These are phyloP conservation scores for Coreoperca whiteheadi DNA, from an alignment of 2,113 vertebrate genomes.

Conservation along the genomic window DNA sequence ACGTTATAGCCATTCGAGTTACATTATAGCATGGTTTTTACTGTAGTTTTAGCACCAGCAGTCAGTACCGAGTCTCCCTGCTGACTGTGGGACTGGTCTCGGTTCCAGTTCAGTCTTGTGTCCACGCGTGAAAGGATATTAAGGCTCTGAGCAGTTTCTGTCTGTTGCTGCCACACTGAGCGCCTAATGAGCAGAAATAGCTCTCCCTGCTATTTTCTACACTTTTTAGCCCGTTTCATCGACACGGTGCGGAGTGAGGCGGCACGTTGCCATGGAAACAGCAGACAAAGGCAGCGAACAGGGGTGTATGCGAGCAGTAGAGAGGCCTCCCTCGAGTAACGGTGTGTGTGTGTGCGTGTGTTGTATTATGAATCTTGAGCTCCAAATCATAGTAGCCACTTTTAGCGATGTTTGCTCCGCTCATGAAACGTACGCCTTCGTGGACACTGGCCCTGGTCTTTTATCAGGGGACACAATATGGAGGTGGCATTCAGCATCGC, in stretches of 20 bases:
- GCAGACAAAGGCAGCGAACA: constrained; percentile 68
- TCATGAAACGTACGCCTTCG: not conserved
- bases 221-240: constrained; percentile 57
- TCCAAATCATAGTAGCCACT: not conserved
- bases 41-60: not conserved
- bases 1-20: not conserved
- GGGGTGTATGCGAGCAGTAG: constrained; percentile 37
- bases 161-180: constrained; percentile 63
- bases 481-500: not conserved
- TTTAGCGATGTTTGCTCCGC: not conserved
- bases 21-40: not conserved
- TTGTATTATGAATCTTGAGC: constrained; percentile 47
- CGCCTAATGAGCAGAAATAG: constrained; percentile 74
- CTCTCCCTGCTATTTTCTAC: constrained; percentile 54
- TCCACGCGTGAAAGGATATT: constrained; percentile 24
- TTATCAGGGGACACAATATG: not conserved
- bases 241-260: constrained; percentile 59
- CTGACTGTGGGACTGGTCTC: not conserved
- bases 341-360: constrained; percentile 20
- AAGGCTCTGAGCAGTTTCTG: constrained; percentile 40
- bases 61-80: not conserved
- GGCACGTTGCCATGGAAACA: constrained; percentile 82
- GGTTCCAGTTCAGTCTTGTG: constrained; percentile 11
- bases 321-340: constrained; percentile 39
- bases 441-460: not conserved